Conservation (phyloP, 2,797 vertebrate species). For the Danio choprae region DNA sequence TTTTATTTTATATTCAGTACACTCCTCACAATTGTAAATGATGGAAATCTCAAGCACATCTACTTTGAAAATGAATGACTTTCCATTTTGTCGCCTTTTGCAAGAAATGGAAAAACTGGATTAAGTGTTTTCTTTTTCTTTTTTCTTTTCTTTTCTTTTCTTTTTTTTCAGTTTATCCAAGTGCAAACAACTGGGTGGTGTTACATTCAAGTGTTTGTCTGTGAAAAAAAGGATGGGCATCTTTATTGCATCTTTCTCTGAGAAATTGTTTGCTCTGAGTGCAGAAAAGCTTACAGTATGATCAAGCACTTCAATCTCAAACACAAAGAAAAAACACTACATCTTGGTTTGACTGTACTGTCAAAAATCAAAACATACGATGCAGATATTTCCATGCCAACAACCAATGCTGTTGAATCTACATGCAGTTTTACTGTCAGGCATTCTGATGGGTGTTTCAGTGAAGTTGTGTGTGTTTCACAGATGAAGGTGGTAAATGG, state of each 20-base stretch:
- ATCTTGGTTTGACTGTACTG: conserved; percentile 7
- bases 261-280: not conserved
- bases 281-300: not conserved
- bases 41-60: not conserved
- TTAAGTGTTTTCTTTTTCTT: too few relatives aligned
- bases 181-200: not conserved
- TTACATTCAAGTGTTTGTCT: not conserved
- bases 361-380: not conserved
- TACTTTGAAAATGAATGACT: not conserved
- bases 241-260: conserved; percentile 6
- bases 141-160: not conserved
- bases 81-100: not conserved
- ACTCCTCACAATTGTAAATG: not conserved
- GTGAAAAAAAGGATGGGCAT: not conserved
- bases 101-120: not conserved
- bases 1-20: too few relatives aligned
- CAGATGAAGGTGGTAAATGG: conserved; percentile 24
- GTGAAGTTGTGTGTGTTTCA: conserved; percentile 10
- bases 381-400: conserved; percentile 11
- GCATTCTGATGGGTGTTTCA: not conserved
- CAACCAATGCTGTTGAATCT: not conserved
- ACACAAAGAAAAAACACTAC: not conserved
- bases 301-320: conserved; percentile 11
- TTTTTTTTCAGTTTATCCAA: not conserved
- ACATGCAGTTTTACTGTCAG: not conserved